These are phyloP conservation scores for Crypturellus undulatus DNA, from an alignment of 2,113 vertebrate species.

Conservation along the genomic window DNA sequence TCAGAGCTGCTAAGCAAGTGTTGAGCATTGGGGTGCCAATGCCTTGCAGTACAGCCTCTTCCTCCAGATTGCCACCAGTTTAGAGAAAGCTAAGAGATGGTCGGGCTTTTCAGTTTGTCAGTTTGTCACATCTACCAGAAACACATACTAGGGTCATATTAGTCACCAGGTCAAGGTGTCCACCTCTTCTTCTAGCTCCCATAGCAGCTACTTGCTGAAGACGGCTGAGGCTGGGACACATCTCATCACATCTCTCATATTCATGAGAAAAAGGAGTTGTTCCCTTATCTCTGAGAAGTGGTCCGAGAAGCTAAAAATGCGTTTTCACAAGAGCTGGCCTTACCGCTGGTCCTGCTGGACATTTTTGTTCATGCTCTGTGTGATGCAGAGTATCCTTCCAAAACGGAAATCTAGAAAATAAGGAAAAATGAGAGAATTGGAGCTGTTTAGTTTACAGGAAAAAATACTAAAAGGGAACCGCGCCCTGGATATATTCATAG, in stretches of 20 bases:
- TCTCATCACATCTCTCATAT: neutral
- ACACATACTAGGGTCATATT: neutral
- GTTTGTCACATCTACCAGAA: neutral
- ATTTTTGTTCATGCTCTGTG: neutral
- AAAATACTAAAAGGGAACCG: neutral
- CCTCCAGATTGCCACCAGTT: neutral
- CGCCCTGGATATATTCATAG: fast-evolving
- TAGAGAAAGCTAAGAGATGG: neutral
- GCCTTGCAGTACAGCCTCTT: neutral
- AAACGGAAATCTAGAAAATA: neutral
- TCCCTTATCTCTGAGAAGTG: neutral
- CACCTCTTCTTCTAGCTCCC: neutral
- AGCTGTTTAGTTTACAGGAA: neutral
- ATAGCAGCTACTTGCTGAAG: neutral
- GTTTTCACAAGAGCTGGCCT: neutral
- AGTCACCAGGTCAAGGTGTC: neutral
- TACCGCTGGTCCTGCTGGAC: neutral
- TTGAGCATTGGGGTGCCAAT: neutral
- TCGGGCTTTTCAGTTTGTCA: neutral
- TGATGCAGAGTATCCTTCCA: neutral
- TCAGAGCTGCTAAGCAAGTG: neutral
- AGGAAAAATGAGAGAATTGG: neutral
- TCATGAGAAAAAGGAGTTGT: neutral
- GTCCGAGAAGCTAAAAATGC: neutral
- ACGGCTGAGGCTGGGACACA: neutral